These are phyloP conservation scores for Podotricha telesiphe DNA, from an alignment of 2,888 invertebrate genomes.

Conservation along the genomic window DNA sequence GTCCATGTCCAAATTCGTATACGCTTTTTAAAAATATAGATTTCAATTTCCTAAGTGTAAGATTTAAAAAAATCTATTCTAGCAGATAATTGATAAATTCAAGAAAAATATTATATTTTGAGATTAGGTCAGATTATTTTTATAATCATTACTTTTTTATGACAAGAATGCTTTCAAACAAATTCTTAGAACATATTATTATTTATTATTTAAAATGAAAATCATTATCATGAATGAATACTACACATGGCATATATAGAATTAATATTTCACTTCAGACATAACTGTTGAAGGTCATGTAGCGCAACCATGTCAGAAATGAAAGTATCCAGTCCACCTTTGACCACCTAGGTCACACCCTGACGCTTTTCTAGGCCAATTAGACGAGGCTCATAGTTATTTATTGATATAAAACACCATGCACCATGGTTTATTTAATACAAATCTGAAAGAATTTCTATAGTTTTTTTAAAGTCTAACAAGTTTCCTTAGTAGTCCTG, in stretches of 20 bases:
- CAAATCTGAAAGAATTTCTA: background rate
- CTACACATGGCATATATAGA: constrained; percentile 19
- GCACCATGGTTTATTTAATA: background rate
- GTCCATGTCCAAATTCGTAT: too few species aligned
- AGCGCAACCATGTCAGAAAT: constrained; percentile 60
- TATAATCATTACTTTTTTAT: too few species aligned
- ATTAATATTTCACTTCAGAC: constrained; percentile 32
- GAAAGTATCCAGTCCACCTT: constrained; percentile 72
- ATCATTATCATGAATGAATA: constrained; percentile 6
- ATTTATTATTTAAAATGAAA: too few species aligned
- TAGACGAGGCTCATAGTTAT: constrained; percentile 41
- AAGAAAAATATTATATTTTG: too few species aligned
- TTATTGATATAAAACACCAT: constrained; percentile 20
- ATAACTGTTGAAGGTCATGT: constrained; percentile 52
- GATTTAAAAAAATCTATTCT: too few species aligned
- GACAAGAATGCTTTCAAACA: too few species aligned
- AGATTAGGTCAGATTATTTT: too few species aligned
- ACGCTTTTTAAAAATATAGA: too few species aligned
- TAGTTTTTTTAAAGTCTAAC: constrained; percentile 23
- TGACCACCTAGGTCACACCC: constrained; percentile 69
- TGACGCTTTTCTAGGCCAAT: constrained; percentile 71
- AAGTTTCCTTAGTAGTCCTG: constrained; percentile 23
- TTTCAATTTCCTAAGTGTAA: too few species aligned
- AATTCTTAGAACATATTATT: too few species aligned
- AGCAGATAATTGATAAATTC: too few species aligned